Percentiles rank a stretch among this genome's conserved stretches.
Conservation (phyloP, 2,113 vertebrate species). For the Etheostoma spectabile region DNA sequence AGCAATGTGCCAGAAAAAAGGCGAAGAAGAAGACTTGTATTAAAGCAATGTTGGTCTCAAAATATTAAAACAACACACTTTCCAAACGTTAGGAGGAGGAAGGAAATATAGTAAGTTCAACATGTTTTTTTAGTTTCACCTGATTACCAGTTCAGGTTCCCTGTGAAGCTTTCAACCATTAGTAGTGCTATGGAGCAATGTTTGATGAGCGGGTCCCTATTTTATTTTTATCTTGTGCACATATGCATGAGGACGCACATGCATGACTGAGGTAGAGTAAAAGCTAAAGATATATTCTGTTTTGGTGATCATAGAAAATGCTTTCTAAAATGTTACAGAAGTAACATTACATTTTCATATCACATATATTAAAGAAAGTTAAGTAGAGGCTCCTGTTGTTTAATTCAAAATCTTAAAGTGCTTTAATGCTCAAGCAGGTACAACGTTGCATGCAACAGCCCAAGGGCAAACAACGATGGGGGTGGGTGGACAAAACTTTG, state of each 20-base stretch:
- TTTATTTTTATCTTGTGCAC: not conserved
- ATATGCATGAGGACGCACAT: not conserved
- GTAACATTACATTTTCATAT: slow-evolving; percentile 7
- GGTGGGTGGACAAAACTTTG: slow-evolving; percentile 70
- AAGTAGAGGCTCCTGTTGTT: slow-evolving; percentile 31
- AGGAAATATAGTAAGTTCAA: not conserved
- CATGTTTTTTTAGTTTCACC: not conserved
- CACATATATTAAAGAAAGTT: slow-evolving; percentile 24
- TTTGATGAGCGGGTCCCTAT: not conserved
- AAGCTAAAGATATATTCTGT: not conserved
- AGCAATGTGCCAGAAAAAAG: not conserved
- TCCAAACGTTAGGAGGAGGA: not conserved
- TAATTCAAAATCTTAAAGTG: slow-evolving; percentile 31
- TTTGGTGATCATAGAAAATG: not conserved
- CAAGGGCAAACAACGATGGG: slow-evolving; percentile 65
- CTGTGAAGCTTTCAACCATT: not conserved
- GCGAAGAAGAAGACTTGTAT: not conserved
- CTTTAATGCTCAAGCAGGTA: slow-evolving; percentile 71
- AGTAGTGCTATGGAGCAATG: not conserved
- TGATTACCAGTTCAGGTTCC: not conserved
- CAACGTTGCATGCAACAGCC: slow-evolving; percentile 64
- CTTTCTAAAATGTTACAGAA: not conserved
- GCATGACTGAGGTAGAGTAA: not conserved
- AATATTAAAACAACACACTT: not conserved
- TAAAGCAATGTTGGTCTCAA: not conserved